Evolutionary conservation across 2,797 vertebrate genomes (phyloP), one percentile per base, ranked within the genome.

Genomic region (Notolabrus celidotus): DNA sequence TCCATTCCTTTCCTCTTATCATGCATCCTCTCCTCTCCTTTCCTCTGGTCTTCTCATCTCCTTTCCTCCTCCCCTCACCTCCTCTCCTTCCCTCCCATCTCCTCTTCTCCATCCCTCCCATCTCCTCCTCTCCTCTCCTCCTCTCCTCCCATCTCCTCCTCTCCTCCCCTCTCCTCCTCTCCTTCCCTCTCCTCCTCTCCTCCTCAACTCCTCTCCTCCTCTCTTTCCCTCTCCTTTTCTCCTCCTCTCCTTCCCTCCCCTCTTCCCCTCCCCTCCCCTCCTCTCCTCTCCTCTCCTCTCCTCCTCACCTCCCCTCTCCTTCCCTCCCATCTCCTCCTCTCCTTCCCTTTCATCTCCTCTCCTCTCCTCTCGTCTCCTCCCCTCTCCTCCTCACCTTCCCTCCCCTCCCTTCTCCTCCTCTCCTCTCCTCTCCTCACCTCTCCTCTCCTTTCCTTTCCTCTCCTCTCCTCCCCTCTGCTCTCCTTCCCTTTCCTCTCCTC

Each of bases 301-400:
- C 20, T 34, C 9, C 4, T 19, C 10, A 3, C 5, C 16, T 14
- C 42, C 15, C 14, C n/a, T 34, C 3, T 11, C 12, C 7, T 10
- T 7, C 10, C 29, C 19, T 9, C 16, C 38, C 29, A 38, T 16
- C 11, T 14, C 17, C 16, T 17, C 20, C 45, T 23, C 45, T 7
- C 16, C 29, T n/a, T 7, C 16, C 11, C 42, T n/a, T n/a, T n/a
- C n/a, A n/a, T n/a, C 7, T n/a, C 17, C 8, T 42, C 17, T 42
- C 17, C 16, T n/a, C 6, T 9, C 15, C 7, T 9, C 7, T 19
- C n/a, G n/a, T 7, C 3, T 29, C 55, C 7, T 4, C 16, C 47
- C 16, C 15, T 39, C 34, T 9, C 2, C 5, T 0, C 0, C n/a
- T 25, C 41, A 33, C 27, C 1, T 12, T 4, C 15, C 1, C 23